phyloP scores from a whole-genome alignment of 2,888 invertebrate species.

The Eubasilissa splendida region DNA sequence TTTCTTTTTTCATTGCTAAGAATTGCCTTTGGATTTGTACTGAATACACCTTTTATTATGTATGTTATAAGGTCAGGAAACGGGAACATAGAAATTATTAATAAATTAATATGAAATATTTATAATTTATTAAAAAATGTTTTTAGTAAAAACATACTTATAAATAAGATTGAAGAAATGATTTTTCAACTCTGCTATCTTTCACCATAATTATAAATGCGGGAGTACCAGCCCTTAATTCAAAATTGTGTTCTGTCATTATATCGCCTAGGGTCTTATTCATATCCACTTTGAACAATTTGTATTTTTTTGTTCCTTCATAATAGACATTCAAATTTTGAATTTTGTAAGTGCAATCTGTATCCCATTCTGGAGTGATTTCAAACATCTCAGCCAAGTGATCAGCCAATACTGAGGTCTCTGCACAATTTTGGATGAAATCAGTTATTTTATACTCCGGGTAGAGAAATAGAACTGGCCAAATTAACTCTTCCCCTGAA shows the following conservation, averaged over 20 bases:
- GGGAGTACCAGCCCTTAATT: slow-evolving; percentile 78
- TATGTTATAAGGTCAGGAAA: too few relatives aligned
- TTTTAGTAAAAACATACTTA: background rate
- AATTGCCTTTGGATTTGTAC: too few relatives aligned
- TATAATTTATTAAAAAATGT: background rate
- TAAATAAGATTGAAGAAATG: slow-evolving; percentile 35
- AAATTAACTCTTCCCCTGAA: slow-evolving; percentile 72
- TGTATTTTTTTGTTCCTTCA: slow-evolving; percentile 77
- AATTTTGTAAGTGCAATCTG: slow-evolving; percentile 75
- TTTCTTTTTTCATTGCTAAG: background rate
- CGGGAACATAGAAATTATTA: too few relatives aligned
- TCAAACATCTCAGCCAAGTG: slow-evolving; percentile 76
- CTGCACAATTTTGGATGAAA: slow-evolving; percentile 83
- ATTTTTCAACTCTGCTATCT: slow-evolving; percentile 72
- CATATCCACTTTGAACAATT: slow-evolving; percentile 74
- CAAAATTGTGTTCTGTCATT: slow-evolving; percentile 74
- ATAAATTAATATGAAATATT: too few relatives aligned
- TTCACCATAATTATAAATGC: slow-evolving; percentile 76
- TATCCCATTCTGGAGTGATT: slow-evolving; percentile 83
- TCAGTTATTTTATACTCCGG: slow-evolving; percentile 92
- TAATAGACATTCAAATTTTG: slow-evolving; percentile 80
- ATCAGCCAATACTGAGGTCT: slow-evolving; percentile 59
- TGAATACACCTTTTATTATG: too few relatives aligned
- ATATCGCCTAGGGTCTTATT: slow-evolving; percentile 74
- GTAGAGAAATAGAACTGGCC: slow-evolving; percentile 92